Base-by-base conservation (phyloP, 2,888 invertebrate genomes). In the Drosophila neonasuta region DNA sequence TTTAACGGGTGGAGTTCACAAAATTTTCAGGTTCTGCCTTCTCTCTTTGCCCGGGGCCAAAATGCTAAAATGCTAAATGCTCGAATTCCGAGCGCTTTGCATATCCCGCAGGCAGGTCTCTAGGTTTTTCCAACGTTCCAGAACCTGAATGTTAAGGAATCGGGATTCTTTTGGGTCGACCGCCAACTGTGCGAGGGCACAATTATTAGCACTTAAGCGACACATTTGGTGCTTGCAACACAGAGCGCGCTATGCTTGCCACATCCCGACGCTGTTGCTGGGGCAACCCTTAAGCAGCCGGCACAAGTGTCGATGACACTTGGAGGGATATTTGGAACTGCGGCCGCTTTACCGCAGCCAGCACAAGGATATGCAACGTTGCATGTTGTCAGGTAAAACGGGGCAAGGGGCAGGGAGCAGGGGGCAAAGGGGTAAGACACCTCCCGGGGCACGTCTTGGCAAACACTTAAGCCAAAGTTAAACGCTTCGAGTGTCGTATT, bases 281-380 rank as follows among this genome's bases (percentile, higher is more conserved):
- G 78, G 71, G 44, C 78, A 79, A 77, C 81, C 81, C 81, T 84
- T 79, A 75, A 68, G 73, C 66, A 67, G 69, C 70, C 58, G 45
- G 77, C 71, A 80, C 85, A 87, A 86, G 86, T 88, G 88, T 86
- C 79, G 84, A 81, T 87, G 86, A 86, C 86, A 88, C 87, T 87
- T 86, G 74, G 79, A 84, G 77, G 81, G 81, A 81, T 75, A 79
- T 76, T 68, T 48, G 44, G 50, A 34, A 74, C 55, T 61, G 69
- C 67, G 65, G 68, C 61, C 39, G 74, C 57, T 71, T 68, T 68
- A 77, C 72, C 82, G 70, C 75, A 79, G 72, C 60, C 64, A 68
- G 51, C 72, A 62, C 67, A 70, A 74, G 74, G 68, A 77, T 71
- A 69, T 73, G 79, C 74, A 79, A 62, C 69, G 77, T 77, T 74